Conservation (phyloP, 1,140 invertebrate species). For the Camponotus pennsylvanicus region DNA sequence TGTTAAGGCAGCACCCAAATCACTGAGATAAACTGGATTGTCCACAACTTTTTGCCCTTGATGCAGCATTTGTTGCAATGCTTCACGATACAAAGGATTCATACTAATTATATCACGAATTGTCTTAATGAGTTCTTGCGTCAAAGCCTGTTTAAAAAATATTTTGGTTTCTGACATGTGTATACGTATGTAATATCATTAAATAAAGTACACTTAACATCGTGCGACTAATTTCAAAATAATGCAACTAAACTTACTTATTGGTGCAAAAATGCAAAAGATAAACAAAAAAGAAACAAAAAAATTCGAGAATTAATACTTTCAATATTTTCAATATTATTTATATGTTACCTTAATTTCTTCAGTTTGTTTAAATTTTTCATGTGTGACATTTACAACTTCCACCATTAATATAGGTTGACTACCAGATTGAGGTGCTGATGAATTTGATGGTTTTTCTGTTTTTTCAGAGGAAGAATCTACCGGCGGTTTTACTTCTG, state of each 20-base stretch:
- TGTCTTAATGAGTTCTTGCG: slow-evolving; percentile 99
- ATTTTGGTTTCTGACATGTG: slow-evolving; percentile 3
- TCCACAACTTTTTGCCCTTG: slow-evolving; percentile 98
- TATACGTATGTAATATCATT: background rate
- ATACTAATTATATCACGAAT: slow-evolving; percentile 98
- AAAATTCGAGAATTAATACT: background rate
- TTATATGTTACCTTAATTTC: slow-evolving; percentile 94
- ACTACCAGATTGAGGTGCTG: slow-evolving; percentile 65
- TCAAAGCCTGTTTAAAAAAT: slow-evolving; percentile 90
- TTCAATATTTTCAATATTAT: background rate
- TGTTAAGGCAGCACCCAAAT: slow-evolving; percentile 98
- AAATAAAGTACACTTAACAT: background rate
- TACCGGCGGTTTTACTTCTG: slow-evolving; percentile 36
- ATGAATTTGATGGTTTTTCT: slow-evolving; percentile 76
- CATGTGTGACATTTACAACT: slow-evolving; percentile 97
- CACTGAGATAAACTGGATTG: slow-evolving; percentile 99
- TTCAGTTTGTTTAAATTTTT: slow-evolving; percentile 96
- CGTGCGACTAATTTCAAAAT: background rate
- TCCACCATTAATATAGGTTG: slow-evolving; percentile 95
- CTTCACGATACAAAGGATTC: slow-evolving; percentile 97
- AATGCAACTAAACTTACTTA: too few species aligned
- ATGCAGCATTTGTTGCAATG: slow-evolving; percentile 97
- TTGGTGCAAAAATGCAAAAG: too few species aligned
- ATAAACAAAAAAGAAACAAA: background rate
- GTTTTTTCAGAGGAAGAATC: slow-evolving; percentile 46